Evolutionary conservation across 1,140 invertebrate genomes (phyloP).

Genomic region (Euwallacea fornicatus): DNA sequence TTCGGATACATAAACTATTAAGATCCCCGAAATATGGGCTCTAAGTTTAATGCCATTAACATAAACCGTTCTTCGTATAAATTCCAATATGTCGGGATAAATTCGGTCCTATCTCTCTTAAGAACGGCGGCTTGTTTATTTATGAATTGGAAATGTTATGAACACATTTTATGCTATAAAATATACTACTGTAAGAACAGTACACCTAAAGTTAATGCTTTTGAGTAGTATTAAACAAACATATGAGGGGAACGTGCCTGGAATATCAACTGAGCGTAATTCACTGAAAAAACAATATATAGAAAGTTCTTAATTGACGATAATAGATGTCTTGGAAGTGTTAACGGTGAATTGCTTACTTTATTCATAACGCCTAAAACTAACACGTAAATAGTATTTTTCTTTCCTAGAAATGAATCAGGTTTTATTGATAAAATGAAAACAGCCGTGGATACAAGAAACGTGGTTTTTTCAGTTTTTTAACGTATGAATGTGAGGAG

Average conservation of each 20-base stretch:
- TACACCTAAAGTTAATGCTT: neutral
- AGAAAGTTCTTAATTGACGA: no score
- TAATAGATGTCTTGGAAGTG: no score
- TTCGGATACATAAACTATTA: conserved; percentile 24
- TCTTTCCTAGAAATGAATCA: no score
- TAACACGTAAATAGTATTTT: no score
- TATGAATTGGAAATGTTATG: conserved; percentile 14
- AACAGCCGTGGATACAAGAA: no score
- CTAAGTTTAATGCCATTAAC: conserved; percentile 27
- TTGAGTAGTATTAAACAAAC: conserved; percentile 1
- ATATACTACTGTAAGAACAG: neutral
- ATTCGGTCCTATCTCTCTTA: neutral
- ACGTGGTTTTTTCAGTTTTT: no score
- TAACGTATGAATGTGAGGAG: no score
- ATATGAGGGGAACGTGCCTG: neutral
- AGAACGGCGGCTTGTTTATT: conserved; percentile 10
- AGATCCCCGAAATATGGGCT: conserved; percentile 18
- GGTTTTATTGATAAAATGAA: no score
- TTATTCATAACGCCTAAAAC: no score
- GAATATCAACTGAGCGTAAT: neutral
- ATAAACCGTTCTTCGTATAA: conserved; percentile 24
- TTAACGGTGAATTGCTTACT: no score
- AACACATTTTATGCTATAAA: conserved; percentile 9
- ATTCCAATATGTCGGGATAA: conserved; percentile 3
- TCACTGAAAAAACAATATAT: no score